Conservation (phyloP, 1,140 invertebrate species). For the Archegozetes longisetosus region DNA sequence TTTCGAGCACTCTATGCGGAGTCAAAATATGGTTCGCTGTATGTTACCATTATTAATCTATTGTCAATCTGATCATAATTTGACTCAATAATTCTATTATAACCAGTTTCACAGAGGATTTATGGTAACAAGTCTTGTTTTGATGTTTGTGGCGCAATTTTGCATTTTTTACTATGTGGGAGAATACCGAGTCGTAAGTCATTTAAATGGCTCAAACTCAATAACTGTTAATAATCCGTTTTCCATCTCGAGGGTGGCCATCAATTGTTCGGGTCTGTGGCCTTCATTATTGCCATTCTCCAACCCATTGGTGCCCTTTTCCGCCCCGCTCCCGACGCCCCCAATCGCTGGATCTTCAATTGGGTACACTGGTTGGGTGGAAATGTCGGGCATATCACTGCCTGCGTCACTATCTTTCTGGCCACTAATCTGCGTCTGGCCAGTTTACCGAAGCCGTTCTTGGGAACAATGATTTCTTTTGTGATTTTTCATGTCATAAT, state of each 20-base stretch:
- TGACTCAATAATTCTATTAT: too few species aligned
- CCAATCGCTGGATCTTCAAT: conserved; percentile 70
- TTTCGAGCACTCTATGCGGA: conserved; percentile 54
- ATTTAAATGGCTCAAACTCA: neutral
- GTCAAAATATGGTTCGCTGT: conserved; percentile 77
- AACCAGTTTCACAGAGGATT: conserved; percentile 61
- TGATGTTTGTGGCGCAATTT: conserved; percentile 57
- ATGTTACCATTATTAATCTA: conserved; percentile 19
- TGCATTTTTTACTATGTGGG: conserved; percentile 67
- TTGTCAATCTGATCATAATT: too few species aligned
- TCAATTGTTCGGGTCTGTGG: conserved; percentile 44
- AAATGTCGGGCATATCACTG: conserved; percentile 63
- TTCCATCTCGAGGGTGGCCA: conserved; percentile 14
- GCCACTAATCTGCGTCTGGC: conserved; percentile 66
- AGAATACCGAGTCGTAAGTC: conserved; percentile 42
- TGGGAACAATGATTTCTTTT: conserved; percentile 70
- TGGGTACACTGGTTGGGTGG: conserved; percentile 86
- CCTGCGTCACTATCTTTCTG: conserved; percentile 81
- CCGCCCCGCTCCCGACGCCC: conserved; percentile 63
- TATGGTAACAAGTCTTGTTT: conserved; percentile 60
- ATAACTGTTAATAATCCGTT: neutral
- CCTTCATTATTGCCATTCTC: conserved; percentile 33
- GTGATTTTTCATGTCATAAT: conserved; percentile 73
- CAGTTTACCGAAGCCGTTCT: conserved; percentile 62
- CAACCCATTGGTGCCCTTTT: conserved; percentile 77